Evolutionary conservation across 2,888 invertebrate species (phyloP).

Genomic region (Conchocele bisecta): DNA sequence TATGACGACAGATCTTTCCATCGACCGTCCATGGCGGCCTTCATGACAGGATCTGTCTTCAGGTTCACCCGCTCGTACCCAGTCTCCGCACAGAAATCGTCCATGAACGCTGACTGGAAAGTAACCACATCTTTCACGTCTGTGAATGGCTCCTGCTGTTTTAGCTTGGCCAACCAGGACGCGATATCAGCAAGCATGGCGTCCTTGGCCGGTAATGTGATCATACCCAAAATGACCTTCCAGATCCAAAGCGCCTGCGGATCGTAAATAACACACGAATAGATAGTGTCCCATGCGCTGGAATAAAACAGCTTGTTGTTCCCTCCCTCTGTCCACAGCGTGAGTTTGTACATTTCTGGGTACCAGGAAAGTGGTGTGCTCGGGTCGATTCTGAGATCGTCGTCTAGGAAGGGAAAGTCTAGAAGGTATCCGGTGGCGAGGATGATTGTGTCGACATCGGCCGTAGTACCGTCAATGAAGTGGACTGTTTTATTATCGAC

Average conservation of each 20-base stretch:
- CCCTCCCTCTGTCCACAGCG: not conserved
- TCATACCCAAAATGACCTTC: not conserved
- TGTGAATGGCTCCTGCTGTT: too few species aligned
- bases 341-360: not conserved
- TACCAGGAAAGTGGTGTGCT: not conserved
- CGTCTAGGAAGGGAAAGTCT: not conserved
- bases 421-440: not conserved
- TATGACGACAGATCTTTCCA: too few species aligned
- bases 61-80: too few species aligned
- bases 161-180: not conserved
- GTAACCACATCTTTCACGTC: too few species aligned
- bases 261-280: not conserved
- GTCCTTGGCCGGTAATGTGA: not conserved
- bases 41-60: too few species aligned
- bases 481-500: not conserved
- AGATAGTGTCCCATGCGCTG: not conserved
- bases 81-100: too few species aligned
- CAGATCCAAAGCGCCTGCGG: constrained; percentile 2
- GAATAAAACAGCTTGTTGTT: constrained; percentile 3
- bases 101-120: too few species aligned
- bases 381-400: not conserved
- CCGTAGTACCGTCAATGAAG: not conserved
- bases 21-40: too few species aligned
- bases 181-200: not conserved
- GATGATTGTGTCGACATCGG: not conserved